These are phyloP conservation scores for Meriones unguiculatus DNA, from an alignment of 2,113 vertebrate species.

Conservation along the genomic window DNA sequence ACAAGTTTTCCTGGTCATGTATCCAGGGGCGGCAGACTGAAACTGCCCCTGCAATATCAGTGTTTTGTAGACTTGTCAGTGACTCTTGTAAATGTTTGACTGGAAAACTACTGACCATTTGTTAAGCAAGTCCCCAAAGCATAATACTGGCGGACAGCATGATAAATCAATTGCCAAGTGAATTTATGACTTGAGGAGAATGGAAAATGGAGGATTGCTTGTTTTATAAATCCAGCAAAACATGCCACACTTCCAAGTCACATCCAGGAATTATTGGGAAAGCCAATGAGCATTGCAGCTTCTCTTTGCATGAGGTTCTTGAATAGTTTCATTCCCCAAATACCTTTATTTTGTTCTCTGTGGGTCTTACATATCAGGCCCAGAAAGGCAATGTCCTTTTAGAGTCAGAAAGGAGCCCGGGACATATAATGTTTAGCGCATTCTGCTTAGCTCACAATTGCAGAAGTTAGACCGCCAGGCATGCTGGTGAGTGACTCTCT, in stretches of 20 bases:
- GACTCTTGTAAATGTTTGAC: neutral
- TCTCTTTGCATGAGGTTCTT: constrained; percentile 1
- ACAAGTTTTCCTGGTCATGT: neutral
- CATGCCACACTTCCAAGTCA: neutral
- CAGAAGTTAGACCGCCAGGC: neutral
- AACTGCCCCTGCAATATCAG: too few species aligned
- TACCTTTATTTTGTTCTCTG: neutral
- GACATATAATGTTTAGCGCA: neutral
- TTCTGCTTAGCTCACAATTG: neutral
- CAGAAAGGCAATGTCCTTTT: neutral
- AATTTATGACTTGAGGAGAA: neutral
- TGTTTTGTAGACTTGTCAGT: neutral
- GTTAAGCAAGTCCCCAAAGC: neutral
- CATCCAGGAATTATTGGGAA: constrained; percentile 1
- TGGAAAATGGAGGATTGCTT: neutral
- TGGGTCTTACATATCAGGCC: neutral
- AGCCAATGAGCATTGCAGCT: neutral
- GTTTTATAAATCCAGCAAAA: constrained; percentile 16
- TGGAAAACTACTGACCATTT: neutral
- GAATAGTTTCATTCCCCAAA: neutral
- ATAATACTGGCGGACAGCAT: neutral
- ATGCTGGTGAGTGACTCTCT: neutral
- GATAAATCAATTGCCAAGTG: neutral
- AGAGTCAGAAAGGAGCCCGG: neutral
- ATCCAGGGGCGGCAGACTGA: neutral